Conservation (phyloP, 2,113 vertebrate genomes). For the Chloropsis hardwickii region DNA sequence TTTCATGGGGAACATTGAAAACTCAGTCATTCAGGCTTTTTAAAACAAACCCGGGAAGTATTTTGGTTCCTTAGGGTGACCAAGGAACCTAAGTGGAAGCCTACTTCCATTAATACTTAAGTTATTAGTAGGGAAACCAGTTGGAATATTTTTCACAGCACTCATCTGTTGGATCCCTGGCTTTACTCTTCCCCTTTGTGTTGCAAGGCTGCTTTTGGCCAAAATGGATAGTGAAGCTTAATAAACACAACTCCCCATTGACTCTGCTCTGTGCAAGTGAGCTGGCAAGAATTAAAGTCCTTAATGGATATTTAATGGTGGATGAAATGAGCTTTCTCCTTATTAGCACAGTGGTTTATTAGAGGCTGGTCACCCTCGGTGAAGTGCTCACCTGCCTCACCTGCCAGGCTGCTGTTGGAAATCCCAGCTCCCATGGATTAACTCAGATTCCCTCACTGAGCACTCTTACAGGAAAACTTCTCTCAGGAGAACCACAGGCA, state of each 20-base stretch:
- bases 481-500: not conserved
- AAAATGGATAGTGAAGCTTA: not conserved
- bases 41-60: not conserved
- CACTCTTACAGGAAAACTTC: not conserved
- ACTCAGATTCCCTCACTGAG: not conserved
- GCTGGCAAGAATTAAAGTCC: not conserved
- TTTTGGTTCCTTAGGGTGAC: not conserved
- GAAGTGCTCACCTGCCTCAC: conserved; percentile 1
- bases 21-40: not conserved
- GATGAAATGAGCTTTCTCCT: conserved; percentile 15
- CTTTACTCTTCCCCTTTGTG: not conserved
- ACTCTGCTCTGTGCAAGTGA: not conserved
- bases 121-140: not conserved
- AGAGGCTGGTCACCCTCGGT: not conserved
- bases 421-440: not conserved
- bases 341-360: not conserved
- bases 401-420: not conserved
- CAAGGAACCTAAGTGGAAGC: not conserved
- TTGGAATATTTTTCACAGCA: not conserved
- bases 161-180: not conserved
- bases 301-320: conserved; percentile 40
- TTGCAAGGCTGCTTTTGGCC: not conserved
- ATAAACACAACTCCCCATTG: not conserved
- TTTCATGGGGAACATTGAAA: not conserved
- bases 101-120: not conserved